Evolutionary conservation across 2,888 invertebrate genomes (phyloP).

Genomic region (Scotopteryx bipunctaria): DNA sequence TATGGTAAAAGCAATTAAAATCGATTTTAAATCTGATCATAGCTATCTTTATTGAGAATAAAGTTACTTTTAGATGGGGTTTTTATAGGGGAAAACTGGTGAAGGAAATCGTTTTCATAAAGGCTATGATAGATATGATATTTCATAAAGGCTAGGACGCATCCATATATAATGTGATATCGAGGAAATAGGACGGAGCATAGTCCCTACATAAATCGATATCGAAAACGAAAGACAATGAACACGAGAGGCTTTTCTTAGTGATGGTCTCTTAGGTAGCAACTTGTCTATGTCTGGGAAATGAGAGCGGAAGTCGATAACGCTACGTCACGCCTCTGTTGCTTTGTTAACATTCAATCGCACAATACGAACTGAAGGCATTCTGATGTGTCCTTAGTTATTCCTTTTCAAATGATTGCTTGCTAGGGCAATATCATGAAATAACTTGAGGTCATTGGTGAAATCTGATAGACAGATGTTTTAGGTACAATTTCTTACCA

Average conservation of each 20-base stretch:
- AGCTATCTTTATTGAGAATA: slow-evolving; percentile 3
- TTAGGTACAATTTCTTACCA: too few species aligned
- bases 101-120: slow-evolving; percentile 14
- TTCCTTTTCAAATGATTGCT: slow-evolving; percentile 20
- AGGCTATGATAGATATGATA: neutral
- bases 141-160: too few species aligned
- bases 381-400: slow-evolving; percentile 31
- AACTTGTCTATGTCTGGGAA: slow-evolving; percentile 23
- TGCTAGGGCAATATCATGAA: too few species aligned
- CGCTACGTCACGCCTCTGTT: slow-evolving; percentile 34
- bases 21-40: slow-evolving; percentile 1
- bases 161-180: too few species aligned
- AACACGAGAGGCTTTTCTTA: too few species aligned
- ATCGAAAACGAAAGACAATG: neutral
- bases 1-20: slow-evolving; percentile 12
- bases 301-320: slow-evolving; percentile 46
- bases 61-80: slow-evolving; percentile 4
- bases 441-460: too few species aligned
- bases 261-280: too few species aligned
- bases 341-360: slow-evolving; percentile 17
- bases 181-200: too few species aligned
- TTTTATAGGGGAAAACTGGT: slow-evolving; percentile 2
- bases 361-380: slow-evolving; percentile 20
- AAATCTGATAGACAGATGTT: too few species aligned
- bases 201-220: neutral